These are phyloP conservation scores for Epinotia ramella DNA, from an alignment of 2,888 invertebrate species.

Conservation along the genomic window DNA sequence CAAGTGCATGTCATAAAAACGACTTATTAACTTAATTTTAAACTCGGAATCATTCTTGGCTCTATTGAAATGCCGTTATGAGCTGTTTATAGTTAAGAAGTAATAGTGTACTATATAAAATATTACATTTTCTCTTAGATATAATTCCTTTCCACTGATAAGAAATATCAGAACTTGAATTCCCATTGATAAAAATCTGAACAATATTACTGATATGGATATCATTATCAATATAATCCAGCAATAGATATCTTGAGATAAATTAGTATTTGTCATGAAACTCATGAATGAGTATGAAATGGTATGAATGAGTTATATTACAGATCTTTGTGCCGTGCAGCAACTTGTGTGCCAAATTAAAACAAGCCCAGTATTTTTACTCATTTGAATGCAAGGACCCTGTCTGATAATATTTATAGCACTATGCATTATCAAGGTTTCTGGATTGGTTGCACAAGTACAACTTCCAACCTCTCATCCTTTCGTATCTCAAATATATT, in stretches of 20 bases:
- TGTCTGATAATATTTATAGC: too few species aligned
- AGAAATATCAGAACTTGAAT: constrained; percentile 4
- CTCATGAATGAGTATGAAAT: not conserved
- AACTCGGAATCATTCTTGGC: too few species aligned
- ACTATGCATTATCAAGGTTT: too few species aligned
- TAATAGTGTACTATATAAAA: not conserved
- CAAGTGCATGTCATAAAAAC: too few species aligned
- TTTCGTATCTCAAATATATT: not conserved
- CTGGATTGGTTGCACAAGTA: too few species aligned
- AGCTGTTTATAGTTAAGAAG: too few species aligned
- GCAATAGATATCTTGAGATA: not conserved
- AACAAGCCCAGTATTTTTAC: too few species aligned
- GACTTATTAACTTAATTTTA: too few species aligned
- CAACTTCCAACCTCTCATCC: too few species aligned
- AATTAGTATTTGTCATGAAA: not conserved
- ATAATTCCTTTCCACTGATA: constrained; percentile 11
- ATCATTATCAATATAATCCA: not conserved
- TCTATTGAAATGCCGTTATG: too few species aligned
- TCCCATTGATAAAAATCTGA: not conserved
- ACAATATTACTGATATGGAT: not conserved
- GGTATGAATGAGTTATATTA: not conserved
- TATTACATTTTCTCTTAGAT: not conserved
- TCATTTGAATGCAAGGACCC: too few species aligned
- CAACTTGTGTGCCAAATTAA: too few species aligned
- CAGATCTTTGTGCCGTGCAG: not conserved